Base-by-base conservation (phyloP, 2,113 vertebrate genomes). In the Uria lomvia region DNA sequence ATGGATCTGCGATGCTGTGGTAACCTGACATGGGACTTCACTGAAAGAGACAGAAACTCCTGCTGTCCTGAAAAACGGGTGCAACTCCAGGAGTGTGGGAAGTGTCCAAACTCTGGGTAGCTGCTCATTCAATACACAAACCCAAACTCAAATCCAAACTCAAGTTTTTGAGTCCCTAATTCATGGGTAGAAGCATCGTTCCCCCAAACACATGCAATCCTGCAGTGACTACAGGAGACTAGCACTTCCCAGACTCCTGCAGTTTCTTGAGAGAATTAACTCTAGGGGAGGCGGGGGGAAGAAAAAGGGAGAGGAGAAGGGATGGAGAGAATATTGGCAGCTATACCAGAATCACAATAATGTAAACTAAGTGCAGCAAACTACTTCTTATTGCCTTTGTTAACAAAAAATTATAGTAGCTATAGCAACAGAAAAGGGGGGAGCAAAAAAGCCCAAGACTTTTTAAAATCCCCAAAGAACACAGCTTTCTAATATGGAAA, bases 401-500 rank as follows among this genome's bases (percentile, higher is more conserved):
- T 94, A 92, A 82, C 23, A 45, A 94, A 94, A 94, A 92, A 92
- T 89, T 79, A 47, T 75, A 52, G 76, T 78, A 86, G 75, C 53
- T 63, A 94, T 96, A 92, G 88, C 59, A 96, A 92, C 12, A 70
- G 49, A 60, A 66, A 60, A 8, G 42, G 29, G 45, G 49, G 7
- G 7, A 4, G 9, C 12, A 70, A 59, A 70, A 36, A 72, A 80
- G 8, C n/a, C 36, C 0, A 0, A 80, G 88, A 52, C 43, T 80
- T 91, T 52, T 91, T 50, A 55, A 93, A 91, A 45, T 86, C 68
- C 76, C 79, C 36, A 66, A 84, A 93, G 90, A 91, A 81, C 23
- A 53, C 23, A 72, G 27, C 13, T 89, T 94, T 97, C 55, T 95
- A 76, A 90, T 34, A 93, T 47, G 49, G 52, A 94, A 94, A 96